A percentile compares a stretch with the other conserved stretches of the same genome.
These are phyloP conservation scores for Furcifer pardalis DNA, from an alignment of 2,797 vertebrate genomes.

Conservation along the genomic window DNA sequence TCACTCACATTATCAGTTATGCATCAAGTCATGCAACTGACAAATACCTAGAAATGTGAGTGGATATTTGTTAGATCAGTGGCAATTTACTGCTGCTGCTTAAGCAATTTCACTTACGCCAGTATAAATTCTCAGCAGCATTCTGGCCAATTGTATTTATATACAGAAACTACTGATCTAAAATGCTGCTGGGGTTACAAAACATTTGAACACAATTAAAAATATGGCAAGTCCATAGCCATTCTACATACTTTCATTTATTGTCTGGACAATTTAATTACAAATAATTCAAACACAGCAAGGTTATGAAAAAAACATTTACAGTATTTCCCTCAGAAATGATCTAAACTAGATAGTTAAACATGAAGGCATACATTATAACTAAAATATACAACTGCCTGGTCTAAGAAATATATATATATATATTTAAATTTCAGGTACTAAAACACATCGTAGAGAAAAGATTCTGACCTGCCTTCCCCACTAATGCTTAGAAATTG, in stretches of 20 bases:
- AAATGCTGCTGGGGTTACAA: constrained; percentile 67
- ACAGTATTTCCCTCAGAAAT: constrained; percentile 99
- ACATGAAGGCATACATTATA: constrained; percentile 99
- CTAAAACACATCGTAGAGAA: constrained; percentile 98
- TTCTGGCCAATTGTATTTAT: no score
- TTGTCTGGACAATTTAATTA: constrained; percentile 99
- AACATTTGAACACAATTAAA: constrained; percentile 79
- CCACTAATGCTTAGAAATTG: constrained; percentile 89
- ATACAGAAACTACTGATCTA: constrained; percentile 1
- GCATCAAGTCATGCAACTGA: no score
- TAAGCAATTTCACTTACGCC: no score
- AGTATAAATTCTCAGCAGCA: no score
- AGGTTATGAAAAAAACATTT: constrained; percentile 99
- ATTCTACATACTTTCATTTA: constrained; percentile 99
- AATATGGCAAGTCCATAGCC: constrained; percentile 84
- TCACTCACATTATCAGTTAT: no score
- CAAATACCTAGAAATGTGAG: no score
- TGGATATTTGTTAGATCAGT: no score
- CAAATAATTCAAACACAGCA: constrained; percentile 99
- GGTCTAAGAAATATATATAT: constrained; percentile 93
- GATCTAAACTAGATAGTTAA: constrained; percentile 99
- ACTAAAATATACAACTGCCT: constrained; percentile 97
- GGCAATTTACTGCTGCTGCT: no score
- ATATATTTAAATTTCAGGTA: constrained; percentile 94
- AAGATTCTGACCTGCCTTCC: constrained; percentile 96